Evolutionary conservation across 2,113 vertebrate genomes (phyloP), one percentile per base, ranked within the genome.

Genomic region (Ophiodon elongatus): DNA sequence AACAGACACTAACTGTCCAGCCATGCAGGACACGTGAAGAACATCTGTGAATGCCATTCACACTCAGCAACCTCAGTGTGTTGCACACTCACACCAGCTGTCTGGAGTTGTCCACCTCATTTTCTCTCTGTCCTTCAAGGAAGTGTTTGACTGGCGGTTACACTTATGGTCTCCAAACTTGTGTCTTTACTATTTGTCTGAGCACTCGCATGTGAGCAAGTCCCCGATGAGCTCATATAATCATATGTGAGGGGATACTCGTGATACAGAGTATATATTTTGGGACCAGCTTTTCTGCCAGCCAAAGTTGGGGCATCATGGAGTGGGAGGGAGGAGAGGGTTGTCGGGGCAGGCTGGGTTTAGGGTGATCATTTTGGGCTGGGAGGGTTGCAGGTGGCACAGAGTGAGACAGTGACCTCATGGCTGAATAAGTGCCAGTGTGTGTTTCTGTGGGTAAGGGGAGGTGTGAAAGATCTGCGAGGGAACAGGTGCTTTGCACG

Each of bases 401-500:
- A 57, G 88, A 80, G 63, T 52, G 67, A 92, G 81, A 31, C 47
- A 29, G 78, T 92, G 93, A 94, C 85, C 91, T 93, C 85, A 91
- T 88, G 79, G 78, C 83, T 90, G 80, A 85, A 81, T 89, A 64
- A 75, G 80, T 91, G 81, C 86, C 84, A 85, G 85, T 52, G 81
- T 57, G 79, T 66, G 82, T 84, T 71, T 85, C 78, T 60, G 75
- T 69, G 67, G 71, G 73, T 76, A 78, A 64, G 67, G 72, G 76
- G 63, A 54, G 76, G 76, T 57, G 80, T 17, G 66, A 82, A 62
- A 74, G 79, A 76, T 80, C 76, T 47, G 60, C 8, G 15, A 73
- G 63, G 91, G 64, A 94, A 94, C 95, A 96, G 96, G 95, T 96
- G 95, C 85, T 86, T 84, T 86, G 52, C 93, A 85, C 88, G 66